phyloP scores from a whole-genome alignment of 2,888 invertebrate genomes.

The Vanessa cardui region DNA sequence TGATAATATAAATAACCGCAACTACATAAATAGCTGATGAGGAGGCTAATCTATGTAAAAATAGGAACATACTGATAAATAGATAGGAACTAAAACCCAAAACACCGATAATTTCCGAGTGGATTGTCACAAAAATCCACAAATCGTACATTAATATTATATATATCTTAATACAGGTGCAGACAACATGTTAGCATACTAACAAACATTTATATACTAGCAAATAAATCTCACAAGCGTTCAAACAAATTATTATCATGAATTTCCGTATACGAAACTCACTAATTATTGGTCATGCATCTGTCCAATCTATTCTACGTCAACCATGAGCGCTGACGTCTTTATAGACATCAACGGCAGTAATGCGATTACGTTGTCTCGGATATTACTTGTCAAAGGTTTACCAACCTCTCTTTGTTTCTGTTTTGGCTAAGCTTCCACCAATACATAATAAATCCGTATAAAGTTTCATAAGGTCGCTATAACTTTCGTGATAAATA shows the following conservation, averaged over 20 bases:
- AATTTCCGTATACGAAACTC: background rate
- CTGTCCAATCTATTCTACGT: background rate
- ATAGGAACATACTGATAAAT: no score
- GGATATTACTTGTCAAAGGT: conserved; percentile 29
- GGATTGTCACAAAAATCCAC: no score
- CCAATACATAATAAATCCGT: background rate
- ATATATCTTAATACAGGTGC: no score
- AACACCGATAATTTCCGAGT: no score
- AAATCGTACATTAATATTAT: no score
- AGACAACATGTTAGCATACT: no score
- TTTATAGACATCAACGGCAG: conserved; percentile 18
- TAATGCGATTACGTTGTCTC: conserved; percentile 26
- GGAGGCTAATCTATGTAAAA: no score
- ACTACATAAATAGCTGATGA: no score
- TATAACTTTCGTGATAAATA: background rate
- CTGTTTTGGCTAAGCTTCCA: conserved; percentile 2
- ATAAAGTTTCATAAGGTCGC: background rate
- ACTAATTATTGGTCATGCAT: background rate
- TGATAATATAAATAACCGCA: background rate
- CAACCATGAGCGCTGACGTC: conserved; percentile 10
- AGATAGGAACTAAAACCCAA: no score
- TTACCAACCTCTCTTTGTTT: conserved; percentile 24
- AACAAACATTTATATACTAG: no score
- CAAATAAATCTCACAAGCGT: no score
- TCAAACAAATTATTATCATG: no score